Evolutionary conservation across 2,113 vertebrate species (phyloP), one percentile per base, ranked within the genome.

Genomic region (Colius striatus): DNA sequence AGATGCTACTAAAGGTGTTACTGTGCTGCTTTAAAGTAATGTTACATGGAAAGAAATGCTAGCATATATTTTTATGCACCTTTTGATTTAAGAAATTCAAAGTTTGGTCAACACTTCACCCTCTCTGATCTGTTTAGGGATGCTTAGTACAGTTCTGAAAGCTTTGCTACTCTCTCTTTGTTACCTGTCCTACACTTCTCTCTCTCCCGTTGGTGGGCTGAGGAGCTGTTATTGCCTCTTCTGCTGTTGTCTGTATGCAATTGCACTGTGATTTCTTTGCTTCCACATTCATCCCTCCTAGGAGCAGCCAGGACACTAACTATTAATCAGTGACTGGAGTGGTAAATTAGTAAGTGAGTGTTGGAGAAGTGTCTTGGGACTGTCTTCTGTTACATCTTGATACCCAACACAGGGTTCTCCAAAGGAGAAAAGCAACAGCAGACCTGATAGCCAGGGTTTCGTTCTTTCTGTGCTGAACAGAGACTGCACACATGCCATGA

Each of bases 391-490:
- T 51, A 38, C 43, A 55, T 47, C 38, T 81, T 67, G 68, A 53
- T 90, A 67, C 43, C 88, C 27, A 63, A 41, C 36, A 61, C 29
- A 67, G 34, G 38, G n/a, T 17, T 63, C 34, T 78, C n/a, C 63
- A 43, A 3, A 83, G 51, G 50, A 91, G 87, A 57, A 96, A 58
- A 97, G 45, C 51, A 43, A 45, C 6, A 18, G 51, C 87, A 85
- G 16, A 58, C 30, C 89, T 61, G 82, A 74, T 34, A 95, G 75
- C 18, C 77, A 22, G 29, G 54, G 20, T 73, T 92, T 88, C 23
- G n/a, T 62, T 90, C 93, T 60, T 61, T 47, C 58, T 66, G 67
- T 41, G 70, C 71, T 34, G 23, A 47, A 30, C 4, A 41, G 41
- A 53, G 27, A 12, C 16, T 48, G 32, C 43, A 51, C 26, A 4